phyloP scores from a whole-genome alignment of 2,113 vertebrate species.

The Condylura cristata region DNA sequence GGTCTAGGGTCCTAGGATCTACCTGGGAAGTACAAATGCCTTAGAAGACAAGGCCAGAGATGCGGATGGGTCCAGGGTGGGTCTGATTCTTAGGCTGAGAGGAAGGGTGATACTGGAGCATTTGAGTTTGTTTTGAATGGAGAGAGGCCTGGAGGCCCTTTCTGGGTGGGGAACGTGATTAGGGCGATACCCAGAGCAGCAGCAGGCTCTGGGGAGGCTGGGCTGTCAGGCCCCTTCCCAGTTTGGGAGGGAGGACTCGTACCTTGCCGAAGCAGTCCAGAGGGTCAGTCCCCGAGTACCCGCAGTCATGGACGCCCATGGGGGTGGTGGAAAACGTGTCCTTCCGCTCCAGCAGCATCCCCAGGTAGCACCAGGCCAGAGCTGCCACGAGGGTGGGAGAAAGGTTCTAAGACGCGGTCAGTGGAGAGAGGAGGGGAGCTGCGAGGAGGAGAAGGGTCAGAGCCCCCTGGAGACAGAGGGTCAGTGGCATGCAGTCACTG shows the following conservation, averaged over 20 bases:
- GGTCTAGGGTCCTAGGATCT: too few relatives aligned
- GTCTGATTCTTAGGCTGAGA: neutral
- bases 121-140: neutral
- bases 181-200: neutral
- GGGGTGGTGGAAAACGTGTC: conserved; percentile 87
- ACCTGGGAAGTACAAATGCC: neutral
- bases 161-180: too few relatives aligned
- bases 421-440: neutral
- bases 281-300: conserved; percentile 87
- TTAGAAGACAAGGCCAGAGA: neutral
- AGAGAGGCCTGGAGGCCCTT: neutral
- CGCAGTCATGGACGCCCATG: conserved; percentile 89
- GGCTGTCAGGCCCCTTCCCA: too few relatives aligned
- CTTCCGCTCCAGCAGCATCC: conserved; percentile 90
- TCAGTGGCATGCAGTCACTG: neutral
- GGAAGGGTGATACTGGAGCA: neutral
- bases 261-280: conserved; percentile 90
- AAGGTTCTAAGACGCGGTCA: neutral
- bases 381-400: conserved; percentile 73
- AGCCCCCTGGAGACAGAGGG: neutral
- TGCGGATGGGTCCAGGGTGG: fast-evolving
- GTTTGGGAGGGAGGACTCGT: neutral
- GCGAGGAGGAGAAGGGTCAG: fast-evolving
- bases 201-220: neutral
- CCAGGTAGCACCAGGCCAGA: conserved; percentile 90